Percentiles rank a stretch among this genome's conserved stretches.
Conservation (phyloP, 2,797 vertebrate species). For the Moxostoma hubbsi region DNA sequence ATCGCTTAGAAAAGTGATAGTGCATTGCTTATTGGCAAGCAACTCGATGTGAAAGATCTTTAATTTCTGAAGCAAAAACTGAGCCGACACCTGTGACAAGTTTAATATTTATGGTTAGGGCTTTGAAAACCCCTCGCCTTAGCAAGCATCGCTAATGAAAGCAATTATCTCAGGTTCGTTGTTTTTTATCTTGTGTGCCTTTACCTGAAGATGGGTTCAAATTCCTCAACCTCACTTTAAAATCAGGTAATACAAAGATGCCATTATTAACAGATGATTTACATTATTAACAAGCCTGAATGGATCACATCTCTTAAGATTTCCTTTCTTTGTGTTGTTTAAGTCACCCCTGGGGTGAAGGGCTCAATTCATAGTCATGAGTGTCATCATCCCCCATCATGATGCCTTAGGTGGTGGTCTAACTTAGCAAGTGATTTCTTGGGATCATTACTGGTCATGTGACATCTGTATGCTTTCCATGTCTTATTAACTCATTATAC, state of each 20-base stretch:
- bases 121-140: no score
- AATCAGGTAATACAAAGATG: neutral
- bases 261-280: neutral
- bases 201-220: neutral
- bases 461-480: slow-evolving; percentile 49
- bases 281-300: neutral
- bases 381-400: slow-evolving; percentile 25
- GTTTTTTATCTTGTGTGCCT: neutral
- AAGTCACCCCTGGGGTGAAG: neutral
- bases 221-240: neutral
- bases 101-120: no score
- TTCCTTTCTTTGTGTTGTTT: slow-evolving; percentile 17
- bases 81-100: no score
- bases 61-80: no score
- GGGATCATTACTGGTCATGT: slow-evolving; percentile 50
- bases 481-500: slow-evolving; percentile 32
- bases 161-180: no score
- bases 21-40: no score
- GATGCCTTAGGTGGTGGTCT: slow-evolving; percentile 44
- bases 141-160: no score
- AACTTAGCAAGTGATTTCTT: slow-evolving; percentile 43
- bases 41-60: no score
- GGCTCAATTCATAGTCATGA: slow-evolving; percentile 36
- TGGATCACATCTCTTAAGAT: neutral
- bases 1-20: no score